Conservation (phyloP, 2,888 invertebrate genomes). For the Caenorhabditis angaria region DNA sequence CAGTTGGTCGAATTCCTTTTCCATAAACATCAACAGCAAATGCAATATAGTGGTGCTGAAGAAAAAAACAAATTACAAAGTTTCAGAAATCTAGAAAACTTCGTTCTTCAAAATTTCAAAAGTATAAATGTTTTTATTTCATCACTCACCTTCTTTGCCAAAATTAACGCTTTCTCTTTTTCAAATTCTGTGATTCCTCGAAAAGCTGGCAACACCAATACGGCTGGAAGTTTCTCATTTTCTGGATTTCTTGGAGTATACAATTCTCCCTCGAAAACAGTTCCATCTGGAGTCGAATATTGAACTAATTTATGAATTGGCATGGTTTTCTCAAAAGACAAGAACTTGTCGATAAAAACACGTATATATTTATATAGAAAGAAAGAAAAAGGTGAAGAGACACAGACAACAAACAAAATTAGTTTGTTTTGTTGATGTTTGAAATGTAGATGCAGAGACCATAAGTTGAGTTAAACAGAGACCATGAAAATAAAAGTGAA, state of each 20-base stretch:
- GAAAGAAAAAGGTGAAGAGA: no score
- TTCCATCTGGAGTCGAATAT: neutral
- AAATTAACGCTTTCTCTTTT: conserved; percentile 49
- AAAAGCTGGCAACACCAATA: conserved; percentile 65
- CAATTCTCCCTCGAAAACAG: neutral
- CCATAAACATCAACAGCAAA: conserved; percentile 68
- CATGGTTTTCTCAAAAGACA: neutral
- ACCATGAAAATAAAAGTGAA: no score
- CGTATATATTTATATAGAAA: no score
- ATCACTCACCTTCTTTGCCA: conserved; percentile 48
- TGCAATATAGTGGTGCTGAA: conserved; percentile 63
- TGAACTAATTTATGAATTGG: neutral
- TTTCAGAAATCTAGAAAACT: conserved; percentile 6
- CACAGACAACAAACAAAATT: no score
- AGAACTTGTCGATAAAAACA: neutral
- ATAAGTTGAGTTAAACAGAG: no score
- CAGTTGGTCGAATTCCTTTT: conserved; percentile 56
- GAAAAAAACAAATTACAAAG: conserved; percentile 12
- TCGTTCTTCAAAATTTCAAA: neutral
- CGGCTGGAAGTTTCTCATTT: conserved; percentile 46
- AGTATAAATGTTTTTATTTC: neutral
- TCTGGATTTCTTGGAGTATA: conserved; percentile 17
- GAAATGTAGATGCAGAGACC: no score
- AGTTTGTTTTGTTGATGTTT: no score
- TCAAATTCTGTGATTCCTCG: conserved; percentile 60